These are phyloP conservation scores for Cosmia pyralina DNA, from an alignment of 2,888 invertebrate species.

Conservation along the genomic window DNA sequence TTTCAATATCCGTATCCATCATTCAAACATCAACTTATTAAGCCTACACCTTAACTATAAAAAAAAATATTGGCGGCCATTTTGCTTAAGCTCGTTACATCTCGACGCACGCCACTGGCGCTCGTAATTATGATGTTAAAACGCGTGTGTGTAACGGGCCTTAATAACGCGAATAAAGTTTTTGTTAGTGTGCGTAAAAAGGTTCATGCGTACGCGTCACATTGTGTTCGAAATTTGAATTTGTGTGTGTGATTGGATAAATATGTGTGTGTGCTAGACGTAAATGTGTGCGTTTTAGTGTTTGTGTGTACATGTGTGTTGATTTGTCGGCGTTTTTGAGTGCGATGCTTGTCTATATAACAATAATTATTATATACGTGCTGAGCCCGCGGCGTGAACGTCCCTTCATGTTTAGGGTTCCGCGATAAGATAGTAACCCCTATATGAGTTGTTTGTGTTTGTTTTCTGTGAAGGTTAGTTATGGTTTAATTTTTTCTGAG, in stretches of 20 bases:
- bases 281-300: slow-evolving; percentile 56
- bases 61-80: slow-evolving; percentile 86
- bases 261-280: slow-evolving; percentile 30
- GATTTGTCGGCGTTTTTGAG: slow-evolving; percentile 87
- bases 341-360: slow-evolving; percentile 85
- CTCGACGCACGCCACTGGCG: slow-evolving; percentile 88
- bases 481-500: slow-evolving; percentile 50
- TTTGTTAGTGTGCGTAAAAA: slow-evolving; percentile 65
- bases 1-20: slow-evolving; percentile 72
- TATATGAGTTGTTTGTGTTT: slow-evolving; percentile 64
- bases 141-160: slow-evolving; percentile 71
- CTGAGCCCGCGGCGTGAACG: slow-evolving; percentile 80
- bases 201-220: slow-evolving; percentile 64
- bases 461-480: slow-evolving; percentile 54
- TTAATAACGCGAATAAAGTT: slow-evolving; percentile 77
- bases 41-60: slow-evolving; percentile 80
- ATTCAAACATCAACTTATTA: slow-evolving; percentile 77
- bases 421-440: slow-evolving; percentile 65
- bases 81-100: slow-evolving; percentile 89
- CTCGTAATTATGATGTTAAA: slow-evolving; percentile 87
- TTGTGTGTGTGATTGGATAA: slow-evolving; percentile 24
- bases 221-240: slow-evolving; percentile 36
- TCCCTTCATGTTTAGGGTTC: slow-evolving; percentile 67
- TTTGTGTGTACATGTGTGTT: slow-evolving; percentile 69
- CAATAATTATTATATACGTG: slow-evolving; percentile 89